Evolutionary conservation across 2,888 invertebrate genomes (phyloP).

Genomic region (Corbicula japonica): DNA sequence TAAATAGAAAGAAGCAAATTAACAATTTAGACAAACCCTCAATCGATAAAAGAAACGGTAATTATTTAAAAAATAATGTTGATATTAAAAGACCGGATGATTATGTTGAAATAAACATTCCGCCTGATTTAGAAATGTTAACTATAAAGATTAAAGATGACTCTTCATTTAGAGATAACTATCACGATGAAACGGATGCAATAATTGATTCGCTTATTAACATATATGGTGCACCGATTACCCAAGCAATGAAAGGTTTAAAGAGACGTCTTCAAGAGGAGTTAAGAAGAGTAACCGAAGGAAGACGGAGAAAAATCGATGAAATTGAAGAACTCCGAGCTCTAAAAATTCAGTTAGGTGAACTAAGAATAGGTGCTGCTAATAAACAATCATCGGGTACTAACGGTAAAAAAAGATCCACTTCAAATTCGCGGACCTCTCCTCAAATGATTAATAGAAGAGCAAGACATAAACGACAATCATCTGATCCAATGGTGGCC

Average conservation of each 20-base stretch:
- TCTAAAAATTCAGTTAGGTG: conserved; percentile 83
- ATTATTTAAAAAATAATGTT: conserved; percentile 64
- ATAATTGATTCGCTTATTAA: conserved; percentile 82
- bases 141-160: conserved; percentile 45
- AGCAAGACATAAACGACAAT: conserved; percentile 87
- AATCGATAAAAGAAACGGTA: conserved; percentile 71
- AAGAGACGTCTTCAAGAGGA: conserved; percentile 87
- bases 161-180: conserved; percentile 59
- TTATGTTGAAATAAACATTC: conserved; percentile 71
- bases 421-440: conserved; percentile 76
- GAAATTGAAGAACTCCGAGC: conserved; percentile 86
- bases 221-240: conserved; percentile 84
- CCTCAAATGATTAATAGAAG: conserved; percentile 83
- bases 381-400: conserved; percentile 55
- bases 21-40: conserved; percentile 75
- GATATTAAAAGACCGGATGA: conserved; percentile 63
- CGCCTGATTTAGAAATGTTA: conserved; percentile 58
- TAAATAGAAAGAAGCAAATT: conserved; percentile 67
- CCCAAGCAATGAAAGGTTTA: conserved; percentile 84
- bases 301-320: conserved; percentile 86
- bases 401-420: conserved; percentile 68
- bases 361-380: conserved; percentile 75
- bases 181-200: conserved; percentile 80
- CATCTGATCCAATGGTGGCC: conserved; percentile 88
- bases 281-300: conserved; percentile 86